phyloP scores from a whole-genome alignment of 2,888 invertebrate genomes.

The Ceraclea dissimilis region DNA sequence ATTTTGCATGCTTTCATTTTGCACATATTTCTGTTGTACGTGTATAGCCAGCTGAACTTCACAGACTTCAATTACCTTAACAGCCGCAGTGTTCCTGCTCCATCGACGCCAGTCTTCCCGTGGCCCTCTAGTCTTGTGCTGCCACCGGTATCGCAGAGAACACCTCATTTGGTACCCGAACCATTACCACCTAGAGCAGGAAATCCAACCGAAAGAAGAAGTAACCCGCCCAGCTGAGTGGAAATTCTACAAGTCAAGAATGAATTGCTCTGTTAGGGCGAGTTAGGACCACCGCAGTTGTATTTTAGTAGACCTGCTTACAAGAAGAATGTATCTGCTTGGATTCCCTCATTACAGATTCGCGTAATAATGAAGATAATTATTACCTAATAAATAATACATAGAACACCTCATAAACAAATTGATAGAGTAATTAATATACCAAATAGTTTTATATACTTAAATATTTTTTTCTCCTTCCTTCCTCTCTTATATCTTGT shows the following conservation, averaged over 20 bases:
- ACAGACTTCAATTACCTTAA: conserved; percentile 21
- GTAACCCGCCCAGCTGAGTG: conserved; percentile 51
- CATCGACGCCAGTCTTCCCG: conserved; percentile 56
- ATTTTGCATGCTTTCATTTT: conserved; percentile 9
- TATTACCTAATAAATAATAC: too few relatives aligned
- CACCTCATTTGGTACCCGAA: conserved; percentile 67
- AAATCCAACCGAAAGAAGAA: conserved; percentile 29
- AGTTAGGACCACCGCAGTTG: conserved; percentile 10
- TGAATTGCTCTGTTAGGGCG: conserved; percentile 46
- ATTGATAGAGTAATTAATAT: too few relatives aligned
- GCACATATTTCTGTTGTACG: conserved; percentile 1
- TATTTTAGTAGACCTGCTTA: background rate
- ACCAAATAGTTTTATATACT: too few relatives aligned
- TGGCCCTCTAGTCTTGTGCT: conserved; percentile 76
- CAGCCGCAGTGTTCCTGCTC: conserved; percentile 51
- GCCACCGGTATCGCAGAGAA: conserved; percentile 61
- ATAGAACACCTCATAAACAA: too few relatives aligned
- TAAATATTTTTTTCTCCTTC: too few relatives aligned
- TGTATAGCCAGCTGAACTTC: conserved; percentile 17
- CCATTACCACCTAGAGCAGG: conserved; percentile 45
- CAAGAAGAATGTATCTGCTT: background rate
- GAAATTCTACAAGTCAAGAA: conserved; percentile 45
- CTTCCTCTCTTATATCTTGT: too few relatives aligned
- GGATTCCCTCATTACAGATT: background rate
- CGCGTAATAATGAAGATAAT: too few relatives aligned